phyloP scores from a whole-genome alignment of 1,140 invertebrate genomes.

The Drosophila punjabiensis region DNA sequence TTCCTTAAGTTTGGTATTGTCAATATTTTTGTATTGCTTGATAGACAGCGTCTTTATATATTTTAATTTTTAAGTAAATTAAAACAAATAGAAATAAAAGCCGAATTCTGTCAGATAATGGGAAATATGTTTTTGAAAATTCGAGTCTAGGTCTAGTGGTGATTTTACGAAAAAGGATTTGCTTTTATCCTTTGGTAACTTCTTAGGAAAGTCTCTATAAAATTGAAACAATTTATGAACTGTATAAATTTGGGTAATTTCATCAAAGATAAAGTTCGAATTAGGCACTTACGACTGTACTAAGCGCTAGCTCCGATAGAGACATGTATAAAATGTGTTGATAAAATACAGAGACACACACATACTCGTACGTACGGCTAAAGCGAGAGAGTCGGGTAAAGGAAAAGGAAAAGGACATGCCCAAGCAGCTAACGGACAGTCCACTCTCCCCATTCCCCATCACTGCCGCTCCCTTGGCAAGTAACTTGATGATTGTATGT shows the following conservation, averaged over 20 bases:
- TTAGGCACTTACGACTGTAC: constrained; percentile 23
- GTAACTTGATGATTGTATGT: constrained; percentile 79
- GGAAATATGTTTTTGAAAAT: no score
- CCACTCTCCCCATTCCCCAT: constrained; percentile 46
- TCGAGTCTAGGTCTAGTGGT: no score
- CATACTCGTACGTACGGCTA: constrained; percentile 1
- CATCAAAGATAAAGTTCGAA: background rate
- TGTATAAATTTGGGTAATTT: background rate
- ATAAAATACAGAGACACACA: constrained; percentile 52
- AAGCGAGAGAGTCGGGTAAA: constrained; percentile 25
- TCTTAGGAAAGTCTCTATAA: background rate
- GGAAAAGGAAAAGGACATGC: constrained; percentile 69
- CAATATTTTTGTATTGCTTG: no score
- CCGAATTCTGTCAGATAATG: no score
- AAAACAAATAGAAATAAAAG: no score
- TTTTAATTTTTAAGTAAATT: no score
- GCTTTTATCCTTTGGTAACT: background rate
- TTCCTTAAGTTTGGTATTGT: no score
- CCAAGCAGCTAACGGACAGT: constrained; percentile 78
- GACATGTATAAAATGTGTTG: constrained; percentile 67
- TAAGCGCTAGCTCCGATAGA: constrained; percentile 39
- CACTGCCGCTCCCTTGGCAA: constrained; percentile 27
- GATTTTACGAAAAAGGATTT: no score
- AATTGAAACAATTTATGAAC: background rate
- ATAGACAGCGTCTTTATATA: no score